These are phyloP conservation scores for Takifugu rubripes DNA, from an alignment of 2,797 vertebrate genomes.

Conservation along the genomic window DNA sequence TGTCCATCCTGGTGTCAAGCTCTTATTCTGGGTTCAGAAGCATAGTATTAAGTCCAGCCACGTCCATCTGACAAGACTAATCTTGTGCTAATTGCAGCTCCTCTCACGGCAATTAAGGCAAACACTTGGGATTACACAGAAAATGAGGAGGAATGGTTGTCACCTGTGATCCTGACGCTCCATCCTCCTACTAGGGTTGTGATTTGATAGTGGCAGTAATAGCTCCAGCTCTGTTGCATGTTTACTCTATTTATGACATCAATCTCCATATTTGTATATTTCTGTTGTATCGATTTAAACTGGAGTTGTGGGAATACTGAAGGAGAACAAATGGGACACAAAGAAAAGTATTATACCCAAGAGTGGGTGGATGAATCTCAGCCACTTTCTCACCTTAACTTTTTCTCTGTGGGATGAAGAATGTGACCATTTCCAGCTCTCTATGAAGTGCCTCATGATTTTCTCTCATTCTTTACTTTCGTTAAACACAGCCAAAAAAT, in stretches of 20 bases:
- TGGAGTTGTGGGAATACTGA: constrained; percentile 19
- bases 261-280: constrained; percentile 17
- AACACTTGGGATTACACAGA: constrained; percentile 48
- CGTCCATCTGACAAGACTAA: constrained; percentile 64
- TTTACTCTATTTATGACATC: constrained; percentile 4
- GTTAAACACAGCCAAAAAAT: constrained; percentile 71
- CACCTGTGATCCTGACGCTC: constrained; percentile 54
- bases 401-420: constrained; percentile 23
- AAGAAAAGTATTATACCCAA: constrained; percentile 8
- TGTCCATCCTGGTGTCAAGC: constrained; percentile 30
- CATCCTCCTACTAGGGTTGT: constrained; percentile 16
- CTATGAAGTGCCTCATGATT: constrained; percentile 15
- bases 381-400: constrained; percentile 24
- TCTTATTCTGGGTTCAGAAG: constrained; percentile 55
- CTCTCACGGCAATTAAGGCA: constrained; percentile 60
- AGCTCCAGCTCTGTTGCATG: constrained; percentile 2
- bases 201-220: constrained; percentile 7
- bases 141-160: constrained; percentile 66
- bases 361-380: constrained; percentile 16
- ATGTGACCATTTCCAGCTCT: neutral
- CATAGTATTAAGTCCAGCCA: constrained; percentile 46
- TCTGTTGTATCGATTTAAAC: constrained; percentile 26
- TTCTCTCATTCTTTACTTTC: constrained; percentile 7
- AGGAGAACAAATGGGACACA: constrained; percentile 36
- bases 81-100: constrained; percentile 46